These are phyloP conservation scores for Platygyra sinensis DNA, from an alignment of 64 coral and sea anemone species.

Conservation along the genomic window DNA sequence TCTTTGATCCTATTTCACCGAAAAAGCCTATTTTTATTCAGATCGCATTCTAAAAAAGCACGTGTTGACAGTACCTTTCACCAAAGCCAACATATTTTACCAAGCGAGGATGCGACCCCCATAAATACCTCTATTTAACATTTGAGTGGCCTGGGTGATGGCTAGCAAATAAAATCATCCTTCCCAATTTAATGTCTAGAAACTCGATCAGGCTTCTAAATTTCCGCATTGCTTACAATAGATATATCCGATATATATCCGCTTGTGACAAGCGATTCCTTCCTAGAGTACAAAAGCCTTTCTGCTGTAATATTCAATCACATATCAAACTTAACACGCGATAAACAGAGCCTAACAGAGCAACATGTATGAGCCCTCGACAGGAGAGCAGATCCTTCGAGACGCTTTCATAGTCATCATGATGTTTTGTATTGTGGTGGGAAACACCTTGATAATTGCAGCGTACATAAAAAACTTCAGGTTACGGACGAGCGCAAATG, in stretches of 20 bases:
- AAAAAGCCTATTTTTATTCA: neutral
- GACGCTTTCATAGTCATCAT: slow-evolving; percentile 10
- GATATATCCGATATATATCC: too few species aligned
- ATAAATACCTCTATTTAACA: neutral
- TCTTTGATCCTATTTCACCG: neutral
- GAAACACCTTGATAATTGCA: slow-evolving; percentile 73
- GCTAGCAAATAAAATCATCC: slow-evolving; percentile 4
- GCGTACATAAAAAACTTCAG: slow-evolving; percentile 64
- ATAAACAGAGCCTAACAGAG: too few species aligned
- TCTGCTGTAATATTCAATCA: neutral
- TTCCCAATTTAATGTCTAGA: slow-evolving; percentile 2
- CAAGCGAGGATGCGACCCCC: neutral
- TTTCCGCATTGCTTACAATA: neutral
- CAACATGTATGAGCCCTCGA: neutral
- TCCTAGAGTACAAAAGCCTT: neutral
- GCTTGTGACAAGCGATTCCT: neutral
- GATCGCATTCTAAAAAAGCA: neutral
- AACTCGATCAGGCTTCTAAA: neutral
- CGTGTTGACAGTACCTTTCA: neutral
- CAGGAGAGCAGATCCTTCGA: neutral
- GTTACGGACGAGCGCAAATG: slow-evolving; percentile 71
- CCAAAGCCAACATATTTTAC: neutral
- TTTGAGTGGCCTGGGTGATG: neutral
- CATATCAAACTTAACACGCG: neutral
- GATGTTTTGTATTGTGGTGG: slow-evolving; percentile 51